Percentiles rank a stretch among this genome's conserved stretches.
Evolutionary conservation across 2,113 vertebrate species (phyloP).

Genomic region (Chloroceryle aenea): DNA sequence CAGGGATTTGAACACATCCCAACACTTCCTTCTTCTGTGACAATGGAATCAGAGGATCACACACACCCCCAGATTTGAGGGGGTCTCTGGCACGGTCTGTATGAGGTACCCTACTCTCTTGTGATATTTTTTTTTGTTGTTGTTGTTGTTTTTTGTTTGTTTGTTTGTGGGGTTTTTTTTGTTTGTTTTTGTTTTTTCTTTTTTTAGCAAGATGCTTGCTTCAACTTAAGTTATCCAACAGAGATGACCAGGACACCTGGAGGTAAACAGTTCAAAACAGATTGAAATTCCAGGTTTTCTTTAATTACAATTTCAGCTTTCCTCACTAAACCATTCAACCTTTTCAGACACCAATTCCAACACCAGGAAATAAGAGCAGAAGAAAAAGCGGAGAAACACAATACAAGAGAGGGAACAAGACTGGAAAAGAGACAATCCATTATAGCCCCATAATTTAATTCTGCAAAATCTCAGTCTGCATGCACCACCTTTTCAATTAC

Average conservation of each 20-base stretch:
- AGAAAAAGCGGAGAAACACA: background rate
- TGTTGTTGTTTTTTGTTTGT: too few relatives aligned
- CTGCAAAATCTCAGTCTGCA: slow-evolving; percentile 26
- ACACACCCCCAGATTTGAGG: background rate
- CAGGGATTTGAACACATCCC: background rate
- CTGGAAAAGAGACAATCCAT: slow-evolving; percentile 7
- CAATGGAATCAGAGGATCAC: background rate
- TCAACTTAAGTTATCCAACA: background rate
- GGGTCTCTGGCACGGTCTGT: background rate
- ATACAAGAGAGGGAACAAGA: background rate
- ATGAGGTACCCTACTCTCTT: rapidly evolving
- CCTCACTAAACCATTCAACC: background rate
- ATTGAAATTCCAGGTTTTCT: background rate
- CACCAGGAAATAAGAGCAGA: background rate
- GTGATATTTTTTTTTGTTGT: background rate
- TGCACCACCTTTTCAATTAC: slow-evolving; percentile 60
- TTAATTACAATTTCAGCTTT: slow-evolving; percentile 22
- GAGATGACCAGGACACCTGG: background rate
- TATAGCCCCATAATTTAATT: background rate
- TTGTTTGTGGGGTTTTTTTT: too few relatives aligned
- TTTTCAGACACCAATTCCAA: slow-evolving; percentile 1
- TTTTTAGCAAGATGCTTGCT: background rate
- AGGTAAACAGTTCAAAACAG: background rate
- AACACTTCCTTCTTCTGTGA: background rate
- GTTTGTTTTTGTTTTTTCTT: background rate